A percentile compares a stretch with the other conserved stretches of the same genome.
phyloP scores from a whole-genome alignment of 2,113 vertebrate species.

The Oceanites oceanicus region DNA sequence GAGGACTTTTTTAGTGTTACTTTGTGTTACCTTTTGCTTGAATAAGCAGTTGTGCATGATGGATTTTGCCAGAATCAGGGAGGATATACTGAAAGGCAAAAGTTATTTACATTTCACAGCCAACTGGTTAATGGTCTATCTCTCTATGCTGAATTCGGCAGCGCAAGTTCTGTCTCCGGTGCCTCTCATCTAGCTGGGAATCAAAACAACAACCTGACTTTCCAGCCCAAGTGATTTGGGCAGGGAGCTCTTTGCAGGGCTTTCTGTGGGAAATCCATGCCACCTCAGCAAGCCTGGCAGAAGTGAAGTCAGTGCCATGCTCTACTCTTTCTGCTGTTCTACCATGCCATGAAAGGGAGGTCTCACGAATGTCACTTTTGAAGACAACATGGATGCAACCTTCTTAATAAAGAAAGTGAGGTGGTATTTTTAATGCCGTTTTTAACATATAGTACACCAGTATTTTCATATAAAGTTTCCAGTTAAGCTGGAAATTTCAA shows the following conservation, averaged over 20 bases:
- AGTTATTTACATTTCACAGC: constrained; percentile 64
- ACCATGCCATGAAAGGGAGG: background rate
- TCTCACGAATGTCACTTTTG: background rate
- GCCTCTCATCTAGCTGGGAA: background rate
- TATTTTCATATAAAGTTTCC: background rate
- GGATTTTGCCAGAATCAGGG: constrained; percentile 45
- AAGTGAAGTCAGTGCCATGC: background rate
- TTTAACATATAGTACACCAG: background rate
- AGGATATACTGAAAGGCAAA: constrained; percentile 60
- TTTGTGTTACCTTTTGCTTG: constrained; percentile 32
- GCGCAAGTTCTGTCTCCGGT: background rate
- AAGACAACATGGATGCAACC: background rate
- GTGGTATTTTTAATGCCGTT: background rate
- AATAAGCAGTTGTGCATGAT: constrained; percentile 36
- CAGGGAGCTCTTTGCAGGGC: background rate
- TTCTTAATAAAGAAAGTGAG: background rate
- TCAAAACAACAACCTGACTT: background rate
- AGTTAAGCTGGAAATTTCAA: background rate
- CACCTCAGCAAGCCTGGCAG: background rate
- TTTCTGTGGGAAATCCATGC: background rate
- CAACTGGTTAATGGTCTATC: background rate
- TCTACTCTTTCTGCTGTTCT: background rate
- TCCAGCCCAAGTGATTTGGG: background rate
- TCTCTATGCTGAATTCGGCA: background rate
- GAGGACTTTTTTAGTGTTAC: background rate